Base-by-base conservation (phyloP, 2,797 vertebrate species). In the Melanotaenia boesemani region DNA sequence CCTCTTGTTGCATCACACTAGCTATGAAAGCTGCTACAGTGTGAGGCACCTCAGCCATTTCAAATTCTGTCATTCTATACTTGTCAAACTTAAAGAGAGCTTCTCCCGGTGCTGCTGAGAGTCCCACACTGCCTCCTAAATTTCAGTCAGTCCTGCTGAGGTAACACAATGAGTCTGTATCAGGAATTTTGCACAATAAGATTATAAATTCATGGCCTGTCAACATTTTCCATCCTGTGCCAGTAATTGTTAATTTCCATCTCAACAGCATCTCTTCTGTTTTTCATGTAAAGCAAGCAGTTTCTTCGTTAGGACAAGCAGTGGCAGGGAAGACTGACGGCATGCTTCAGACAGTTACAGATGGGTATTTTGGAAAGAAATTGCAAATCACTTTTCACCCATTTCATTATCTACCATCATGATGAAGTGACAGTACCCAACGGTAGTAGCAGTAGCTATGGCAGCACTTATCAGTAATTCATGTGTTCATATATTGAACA, bases 401-500 rank as follows among this genome's bases (percentile, higher is more conserved):
- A 82, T 88, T 88, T 87, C 80, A 90, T 91, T 82, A 89, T 81
- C 82, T 60, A 63, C 77, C 77, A 72, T 82, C 63, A 73, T 82
- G 86, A 82, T 48, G 39, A 78, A 79, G 61, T 67, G 78, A 84
- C 71, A 60, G 80, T n/a, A 82, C 87, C 83, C 80, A n/a, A 16
- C 83, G 84, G 86, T 89, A 55, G 70, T 20, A 63, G 63, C 77
- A 63, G 77, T 71, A 72, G 76, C 86, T 77, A 79, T 61, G 78
- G 83, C 74, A 54, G 80, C 13, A 30, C 9, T 56, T 55, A 86
- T 91, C 86, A 90, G 91, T 92, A 88, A 92, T 92, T 87, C 80
- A 90, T 86, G 76, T 3, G 3, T 82, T 90, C 84, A 87, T 86
- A 81, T 85, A 83, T 62, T 83, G 82, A 85, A 89, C 89, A 88